Percentiles rank a stretch among this genome's conserved stretches.
These are phyloP conservation scores for Cantharis rustica DNA, from an alignment of 2,888 invertebrate genomes.

Conservation along the genomic window DNA sequence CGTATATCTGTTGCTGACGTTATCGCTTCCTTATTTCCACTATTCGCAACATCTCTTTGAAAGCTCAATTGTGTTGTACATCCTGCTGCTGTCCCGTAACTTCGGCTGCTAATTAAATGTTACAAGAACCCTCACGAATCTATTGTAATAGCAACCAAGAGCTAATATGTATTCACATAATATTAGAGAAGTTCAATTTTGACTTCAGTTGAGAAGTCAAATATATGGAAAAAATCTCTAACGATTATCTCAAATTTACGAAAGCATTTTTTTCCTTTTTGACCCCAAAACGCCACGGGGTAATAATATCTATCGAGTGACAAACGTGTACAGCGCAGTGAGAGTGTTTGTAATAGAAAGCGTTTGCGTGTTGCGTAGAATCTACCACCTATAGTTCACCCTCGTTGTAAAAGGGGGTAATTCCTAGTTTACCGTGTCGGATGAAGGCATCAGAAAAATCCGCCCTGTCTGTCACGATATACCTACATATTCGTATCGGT, in stretches of 20 bases:
- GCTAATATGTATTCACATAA: not conserved
- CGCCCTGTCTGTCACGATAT: not conserved
- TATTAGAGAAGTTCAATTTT: not conserved
- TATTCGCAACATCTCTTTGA: constrained; percentile 6
- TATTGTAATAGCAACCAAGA: not conserved
- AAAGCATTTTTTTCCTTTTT: not conserved
- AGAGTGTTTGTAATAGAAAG: constrained; percentile 17
- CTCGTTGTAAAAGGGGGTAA: constrained; percentile 13
- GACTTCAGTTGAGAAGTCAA: not conserved
- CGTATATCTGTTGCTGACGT: constrained; percentile 22
- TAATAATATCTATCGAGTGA: not conserved
- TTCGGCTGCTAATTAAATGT: not conserved
- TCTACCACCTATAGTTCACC: constrained; percentile 9
- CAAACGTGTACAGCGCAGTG: constrained; percentile 5
- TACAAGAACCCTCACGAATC: not conserved
- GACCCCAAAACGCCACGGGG: not conserved
- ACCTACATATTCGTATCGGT: not conserved
- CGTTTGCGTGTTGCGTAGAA: constrained; percentile 20
- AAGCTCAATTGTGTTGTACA: constrained; percentile 11
- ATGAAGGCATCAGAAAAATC: not conserved
- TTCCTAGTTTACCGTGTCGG: constrained; percentile 7
- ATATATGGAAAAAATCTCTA: too few species aligned
- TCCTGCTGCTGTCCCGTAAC: not conserved
- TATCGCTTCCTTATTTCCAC: constrained; percentile 8
- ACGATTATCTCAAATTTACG: not conserved